Conservation (phyloP, 2,888 invertebrate genomes). For the Apodemia duryi region DNA sequence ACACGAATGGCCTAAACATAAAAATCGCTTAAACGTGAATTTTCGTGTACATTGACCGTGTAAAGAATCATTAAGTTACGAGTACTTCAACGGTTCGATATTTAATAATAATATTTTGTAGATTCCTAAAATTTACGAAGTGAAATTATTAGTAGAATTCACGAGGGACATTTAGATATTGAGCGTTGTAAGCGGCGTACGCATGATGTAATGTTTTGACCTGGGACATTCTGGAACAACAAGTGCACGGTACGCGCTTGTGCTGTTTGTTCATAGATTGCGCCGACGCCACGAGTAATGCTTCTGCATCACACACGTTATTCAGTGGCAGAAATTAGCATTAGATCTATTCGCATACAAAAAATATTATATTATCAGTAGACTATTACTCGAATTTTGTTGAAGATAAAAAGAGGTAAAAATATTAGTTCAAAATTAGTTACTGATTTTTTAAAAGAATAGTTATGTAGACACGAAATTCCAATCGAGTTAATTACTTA, state of each 20-base stretch:
- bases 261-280: conserved; percentile 25
- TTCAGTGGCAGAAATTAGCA: conserved; percentile 30
- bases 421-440: too few relatives aligned
- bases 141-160: conserved; percentile 33
- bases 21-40: too few relatives aligned
- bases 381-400: too few relatives aligned
- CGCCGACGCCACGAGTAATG: conserved; percentile 29
- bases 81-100: conserved; percentile 30
- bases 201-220: conserved; percentile 38
- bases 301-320: conserved; percentile 23
- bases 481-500: too few relatives aligned
- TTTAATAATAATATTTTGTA: conserved; percentile 32
- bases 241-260: conserved; percentile 33
- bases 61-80: conserved; percentile 26
- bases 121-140: conserved; percentile 30
- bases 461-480: too few relatives aligned
- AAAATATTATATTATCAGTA: too few relatives aligned
- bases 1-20: too few relatives aligned
- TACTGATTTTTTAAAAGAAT: too few relatives aligned
- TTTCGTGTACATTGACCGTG: conserved; percentile 20
- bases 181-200: conserved; percentile 36
- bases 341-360: conserved; percentile 29
- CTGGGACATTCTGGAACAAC: conserved; percentile 33
- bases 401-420: too few relatives aligned
- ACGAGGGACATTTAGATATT: conserved; percentile 38